Evolutionary conservation across 2,888 invertebrate species (phyloP), one percentile per base, ranked within the genome.

Genomic region (Sesamia inferens): DNA sequence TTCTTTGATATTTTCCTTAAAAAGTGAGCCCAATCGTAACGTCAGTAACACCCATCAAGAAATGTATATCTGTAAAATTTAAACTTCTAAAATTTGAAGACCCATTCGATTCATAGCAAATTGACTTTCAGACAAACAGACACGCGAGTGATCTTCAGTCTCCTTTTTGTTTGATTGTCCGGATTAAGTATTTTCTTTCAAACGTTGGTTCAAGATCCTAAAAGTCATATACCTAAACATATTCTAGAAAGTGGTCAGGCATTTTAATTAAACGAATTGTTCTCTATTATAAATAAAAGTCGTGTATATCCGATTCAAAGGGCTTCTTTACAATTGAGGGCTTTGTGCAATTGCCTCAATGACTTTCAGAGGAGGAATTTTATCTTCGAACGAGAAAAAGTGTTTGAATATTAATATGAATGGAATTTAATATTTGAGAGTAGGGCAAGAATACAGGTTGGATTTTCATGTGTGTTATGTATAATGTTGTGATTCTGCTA

Each of bases 381-480:
- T 88, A 84, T 85, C 84, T 86, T 88, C 81, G 83, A 85, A 85
- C 78, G 84, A 78, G 87, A 82, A 89, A 89, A 91, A 90, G 90
- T 90, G 90, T 90, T 89, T 90, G 93, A 92, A 93, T 93, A 93
- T 93, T 94, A 92, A 93, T 93, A 92, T 88, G 87, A 87, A 86
- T 87, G 89, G 93, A 93, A 94, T 94, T 93, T 93, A 92, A 94
- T 94, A 94, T 94, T 93, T 90, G 90, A 39, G 88, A 89, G 88
- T 85, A 89, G 88, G 89, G 90, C 90, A 92, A 91, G 92, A 91
- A 92, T 88, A 88, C 87, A 84, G 81, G 84, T 78, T 79, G 62
- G 86, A 88, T 90, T 90, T 89, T 92, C 87, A 85, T 89, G 89
- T 90, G 90, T 87, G 91, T 92, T 92, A 92, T 89, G 91, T 39